A percentile compares a stretch with the other conserved stretches of the same genome.
Conservation (phyloP, 2,888 invertebrate species). For the Adelphocoris suturalis region DNA sequence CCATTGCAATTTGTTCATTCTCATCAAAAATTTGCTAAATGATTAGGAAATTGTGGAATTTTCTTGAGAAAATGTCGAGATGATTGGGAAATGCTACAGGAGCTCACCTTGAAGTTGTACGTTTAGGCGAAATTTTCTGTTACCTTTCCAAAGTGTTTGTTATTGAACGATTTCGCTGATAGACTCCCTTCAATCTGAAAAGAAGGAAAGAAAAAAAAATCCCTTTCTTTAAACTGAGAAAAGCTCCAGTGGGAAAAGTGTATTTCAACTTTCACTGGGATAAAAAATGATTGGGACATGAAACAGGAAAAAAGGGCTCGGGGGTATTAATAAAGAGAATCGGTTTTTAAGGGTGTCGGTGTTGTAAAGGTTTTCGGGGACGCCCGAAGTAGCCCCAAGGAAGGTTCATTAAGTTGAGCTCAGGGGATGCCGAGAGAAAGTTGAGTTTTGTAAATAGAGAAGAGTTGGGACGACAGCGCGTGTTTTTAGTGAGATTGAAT, state of each 20-base stretch:
- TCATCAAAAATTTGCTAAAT: no score
- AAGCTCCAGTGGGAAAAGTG: background rate
- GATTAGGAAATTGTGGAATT: no score
- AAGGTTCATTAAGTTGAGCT: conserved; percentile 62
- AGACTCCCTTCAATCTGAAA: background rate
- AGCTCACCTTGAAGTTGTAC: no score
- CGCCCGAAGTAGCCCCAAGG: conserved; percentile 62
- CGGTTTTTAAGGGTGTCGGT: conserved; percentile 67
- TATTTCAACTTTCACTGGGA: conserved; percentile 51
- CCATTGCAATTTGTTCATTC: no score
- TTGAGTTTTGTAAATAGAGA: conserved; percentile 73
- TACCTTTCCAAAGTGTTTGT: background rate
- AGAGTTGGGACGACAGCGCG: conserved; percentile 71
- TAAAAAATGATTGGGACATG: conserved; percentile 45
- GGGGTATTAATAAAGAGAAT: conserved; percentile 64
- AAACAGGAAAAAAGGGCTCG: conserved; percentile 57
- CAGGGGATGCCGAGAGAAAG: conserved; percentile 53
- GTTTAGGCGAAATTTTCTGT: no score
- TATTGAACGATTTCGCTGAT: conserved; percentile 5
- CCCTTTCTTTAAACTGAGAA: conserved; percentile 9
- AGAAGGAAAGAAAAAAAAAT: background rate
- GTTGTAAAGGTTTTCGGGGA: conserved; percentile 62
- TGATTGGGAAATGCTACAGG: no score
- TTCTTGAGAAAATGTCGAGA: no score
- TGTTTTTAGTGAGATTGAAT: conserved; percentile 76